A percentile compares a stretch with the other conserved stretches of the same genome.
phyloP scores from a whole-genome alignment of 2,113 vertebrate genomes.

The Gymnocephalus cernua region DNA sequence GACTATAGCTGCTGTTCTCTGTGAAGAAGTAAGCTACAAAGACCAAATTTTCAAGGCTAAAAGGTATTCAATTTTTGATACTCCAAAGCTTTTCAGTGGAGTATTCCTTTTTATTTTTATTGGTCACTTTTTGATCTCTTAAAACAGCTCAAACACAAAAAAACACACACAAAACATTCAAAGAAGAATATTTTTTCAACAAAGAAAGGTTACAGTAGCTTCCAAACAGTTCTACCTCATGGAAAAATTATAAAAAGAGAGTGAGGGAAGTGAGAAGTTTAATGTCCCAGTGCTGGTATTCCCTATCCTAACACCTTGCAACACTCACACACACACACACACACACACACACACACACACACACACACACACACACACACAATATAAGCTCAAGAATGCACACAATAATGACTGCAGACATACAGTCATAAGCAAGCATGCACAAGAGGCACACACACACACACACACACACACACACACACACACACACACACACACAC shows the following conservation, averaged over 20 bases:
- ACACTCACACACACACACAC: not conserved
- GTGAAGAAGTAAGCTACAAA: not conserved
- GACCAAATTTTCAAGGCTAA: not conserved
- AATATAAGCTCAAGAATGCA: not conserved
- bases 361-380: not conserved
- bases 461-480: not conserved
- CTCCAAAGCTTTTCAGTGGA: not conserved
- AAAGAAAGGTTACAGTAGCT: conserved; percentile 23
- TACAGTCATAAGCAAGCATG: conserved; percentile 13
- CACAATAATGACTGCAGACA: conserved; percentile 19
- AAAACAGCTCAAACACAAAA: not conserved
- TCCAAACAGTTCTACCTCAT: conserved; percentile 37
- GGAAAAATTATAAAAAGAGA: conserved; percentile 45
- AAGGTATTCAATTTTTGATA: not conserved
- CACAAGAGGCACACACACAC: not conserved
- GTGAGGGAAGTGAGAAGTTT: conserved; percentile 52
- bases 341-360: not conserved
- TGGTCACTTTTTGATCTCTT: not conserved
- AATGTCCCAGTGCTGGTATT: conserved; percentile 23
- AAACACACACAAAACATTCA: not conserved
- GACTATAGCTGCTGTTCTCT: not conserved
- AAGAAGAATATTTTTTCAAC: conserved; percentile 9
- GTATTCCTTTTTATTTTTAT: not conserved
- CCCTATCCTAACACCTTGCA: not conserved
- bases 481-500: conserved; percentile 22